phyloP scores from a whole-genome alignment of 2,113 vertebrate genomes.

The Emydocephalus ijimae region DNA sequence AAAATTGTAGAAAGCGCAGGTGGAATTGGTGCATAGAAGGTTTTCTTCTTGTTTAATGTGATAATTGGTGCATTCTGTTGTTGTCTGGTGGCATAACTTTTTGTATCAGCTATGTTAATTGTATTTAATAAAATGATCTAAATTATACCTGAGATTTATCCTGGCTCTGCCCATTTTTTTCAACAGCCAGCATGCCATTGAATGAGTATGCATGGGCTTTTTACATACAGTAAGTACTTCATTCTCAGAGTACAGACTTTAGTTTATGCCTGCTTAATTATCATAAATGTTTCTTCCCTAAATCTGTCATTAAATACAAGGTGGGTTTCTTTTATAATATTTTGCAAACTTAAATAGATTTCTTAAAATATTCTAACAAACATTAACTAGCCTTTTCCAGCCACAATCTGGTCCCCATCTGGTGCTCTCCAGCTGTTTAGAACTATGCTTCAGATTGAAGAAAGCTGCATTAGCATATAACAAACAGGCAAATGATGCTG shows the following conservation, averaged over 20 bases:
- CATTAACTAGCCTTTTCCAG: background rate
- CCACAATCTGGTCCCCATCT: background rate
- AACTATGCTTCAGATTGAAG: background rate
- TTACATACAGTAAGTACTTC: background rate
- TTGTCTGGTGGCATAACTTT: no score
- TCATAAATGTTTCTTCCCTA: background rate
- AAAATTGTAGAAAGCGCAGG: no score
- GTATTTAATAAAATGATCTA: background rate
- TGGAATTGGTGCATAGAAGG: no score
- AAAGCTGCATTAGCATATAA: background rate
- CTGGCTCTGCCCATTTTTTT: background rate
- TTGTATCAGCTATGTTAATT: background rate
- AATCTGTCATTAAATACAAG: background rate
- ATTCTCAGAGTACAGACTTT: background rate
- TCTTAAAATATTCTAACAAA: background rate
- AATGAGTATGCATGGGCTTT: background rate
- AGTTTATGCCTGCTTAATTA: background rate
- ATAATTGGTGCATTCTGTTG: no score
- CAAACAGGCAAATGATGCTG: background rate
- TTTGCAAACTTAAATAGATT: constrained; percentile 14
- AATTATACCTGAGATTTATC: background rate
- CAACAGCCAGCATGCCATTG: background rate
- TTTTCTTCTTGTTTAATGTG: no score
- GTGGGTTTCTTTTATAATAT: background rate
- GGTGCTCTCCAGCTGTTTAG: background rate